These are phyloP conservation scores for Cheilosia soror DNA, from an alignment of 2,888 invertebrate genomes.

Conservation along the genomic window DNA sequence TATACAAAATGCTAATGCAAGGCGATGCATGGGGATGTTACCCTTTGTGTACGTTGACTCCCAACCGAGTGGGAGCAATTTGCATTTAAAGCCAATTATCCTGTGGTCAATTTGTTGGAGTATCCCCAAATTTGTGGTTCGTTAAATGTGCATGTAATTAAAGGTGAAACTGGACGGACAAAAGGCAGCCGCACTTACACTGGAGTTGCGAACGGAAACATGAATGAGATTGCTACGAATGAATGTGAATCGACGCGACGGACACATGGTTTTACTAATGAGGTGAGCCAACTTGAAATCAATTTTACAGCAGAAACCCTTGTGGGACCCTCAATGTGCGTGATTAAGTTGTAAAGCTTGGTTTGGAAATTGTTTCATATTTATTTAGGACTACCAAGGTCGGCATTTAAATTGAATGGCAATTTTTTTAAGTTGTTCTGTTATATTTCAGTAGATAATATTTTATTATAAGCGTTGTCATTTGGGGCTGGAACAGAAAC, in stretches of 20 bases:
- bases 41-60: conserved; percentile 59
- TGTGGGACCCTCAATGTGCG: conserved; percentile 8
- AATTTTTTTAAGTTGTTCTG: too few relatives aligned
- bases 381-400: background rate
- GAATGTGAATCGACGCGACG: background rate
- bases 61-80: conserved; percentile 58
- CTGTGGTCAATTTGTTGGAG: conserved; percentile 78
- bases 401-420: background rate
- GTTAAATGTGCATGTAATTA: conserved; percentile 57
- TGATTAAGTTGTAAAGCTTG: background rate
- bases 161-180: conserved; percentile 21
- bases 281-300: conserved; percentile 33
- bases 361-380: background rate
- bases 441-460: too few relatives aligned
- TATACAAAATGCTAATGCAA: conserved; percentile 41
- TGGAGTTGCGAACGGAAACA: background rate
- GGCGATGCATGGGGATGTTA: conserved; percentile 40
- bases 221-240: background rate
- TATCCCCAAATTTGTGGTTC: conserved; percentile 75
- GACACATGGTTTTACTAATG: conserved; percentile 12
- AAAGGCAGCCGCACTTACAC: background rate
- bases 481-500: too few relatives aligned
- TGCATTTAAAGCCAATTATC: conserved; percentile 77
- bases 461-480: too few relatives aligned
- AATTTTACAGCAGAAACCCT: conserved; percentile 12